These are phyloP conservation scores for Mongoloraphidia duomilia DNA, from an alignment of 2,888 invertebrate genomes.

Conservation along the genomic window DNA sequence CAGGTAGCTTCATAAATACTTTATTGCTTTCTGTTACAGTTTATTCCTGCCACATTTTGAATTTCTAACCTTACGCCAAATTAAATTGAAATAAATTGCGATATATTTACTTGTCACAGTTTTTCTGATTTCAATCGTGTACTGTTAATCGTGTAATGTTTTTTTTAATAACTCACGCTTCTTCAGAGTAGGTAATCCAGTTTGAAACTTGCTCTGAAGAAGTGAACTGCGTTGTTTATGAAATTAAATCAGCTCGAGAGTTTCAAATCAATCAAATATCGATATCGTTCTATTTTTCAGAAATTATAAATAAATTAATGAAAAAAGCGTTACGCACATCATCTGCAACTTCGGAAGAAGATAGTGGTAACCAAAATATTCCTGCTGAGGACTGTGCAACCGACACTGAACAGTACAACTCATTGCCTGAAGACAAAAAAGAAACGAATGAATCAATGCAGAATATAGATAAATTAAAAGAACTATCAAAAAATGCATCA, in stretches of 20 bases:
- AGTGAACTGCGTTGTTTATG: too few species aligned
- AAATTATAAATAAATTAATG: constrained; percentile 43
- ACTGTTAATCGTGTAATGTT: not conserved
- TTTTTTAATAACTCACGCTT: not conserved
- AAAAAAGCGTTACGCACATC: constrained; percentile 44
- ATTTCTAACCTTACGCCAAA: not conserved
- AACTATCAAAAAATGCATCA: too few species aligned
- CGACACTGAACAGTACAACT: constrained; percentile 57
- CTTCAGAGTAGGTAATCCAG: too few species aligned
- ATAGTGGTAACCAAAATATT: constrained; percentile 25
- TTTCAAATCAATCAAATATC: not conserved
- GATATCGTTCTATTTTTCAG: constrained; percentile 18
- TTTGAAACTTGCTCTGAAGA: too few species aligned
- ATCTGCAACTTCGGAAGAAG: constrained; percentile 38
- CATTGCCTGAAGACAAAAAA: constrained; percentile 42
- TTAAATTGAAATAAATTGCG: not conserved
- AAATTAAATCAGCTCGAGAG: not conserved
- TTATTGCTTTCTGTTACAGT: too few species aligned
- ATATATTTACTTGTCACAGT: not conserved
- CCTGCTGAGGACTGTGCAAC: constrained; percentile 44
- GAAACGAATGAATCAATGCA: constrained; percentile 15
- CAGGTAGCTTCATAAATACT: not conserved
- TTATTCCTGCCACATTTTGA: too few species aligned
- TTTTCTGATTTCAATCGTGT: too few species aligned
- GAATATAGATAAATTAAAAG: constrained; percentile 6